A percentile compares a stretch with the other conserved stretches of the same genome.
These are phyloP conservation scores for Gasteruption jaculator DNA, from an alignment of 2,888 invertebrate genomes.

Conservation along the genomic window DNA sequence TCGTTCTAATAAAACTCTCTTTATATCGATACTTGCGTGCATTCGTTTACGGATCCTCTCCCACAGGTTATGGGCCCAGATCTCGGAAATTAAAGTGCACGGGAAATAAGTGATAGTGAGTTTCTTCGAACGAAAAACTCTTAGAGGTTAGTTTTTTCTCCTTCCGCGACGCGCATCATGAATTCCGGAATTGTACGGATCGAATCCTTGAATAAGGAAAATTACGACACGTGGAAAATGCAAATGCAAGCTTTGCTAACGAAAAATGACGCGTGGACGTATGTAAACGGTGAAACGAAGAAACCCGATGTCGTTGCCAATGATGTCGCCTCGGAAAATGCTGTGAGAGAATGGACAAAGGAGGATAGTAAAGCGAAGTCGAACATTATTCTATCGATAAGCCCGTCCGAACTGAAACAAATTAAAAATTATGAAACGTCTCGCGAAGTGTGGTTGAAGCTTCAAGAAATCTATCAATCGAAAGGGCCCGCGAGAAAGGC, in stretches of 20 bases:
- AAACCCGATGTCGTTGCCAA: conserved; percentile 3
- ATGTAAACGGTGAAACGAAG: conserved; percentile 1
- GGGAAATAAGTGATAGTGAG: no score
- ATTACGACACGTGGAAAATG: conserved; percentile 11
- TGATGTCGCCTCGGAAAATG: background rate
- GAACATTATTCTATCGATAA: conserved; percentile 12
- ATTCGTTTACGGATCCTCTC: no score
- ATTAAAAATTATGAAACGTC: conserved; percentile 10
- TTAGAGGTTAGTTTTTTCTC: no score
- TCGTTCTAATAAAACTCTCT: no score
- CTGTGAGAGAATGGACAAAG: conserved; percentile 1
- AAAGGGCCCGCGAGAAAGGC: conserved; percentile 12
- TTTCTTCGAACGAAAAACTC: no score
- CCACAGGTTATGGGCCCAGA: conserved; percentile 10
- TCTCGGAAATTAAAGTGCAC: no score
- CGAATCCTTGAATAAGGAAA: conserved; percentile 9
- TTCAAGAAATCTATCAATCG: conserved; percentile 10
- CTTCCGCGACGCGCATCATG: no score
- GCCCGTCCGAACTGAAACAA: conserved; percentile 11
- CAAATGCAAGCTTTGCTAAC: conserved; percentile 9
- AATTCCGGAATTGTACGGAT: no score
- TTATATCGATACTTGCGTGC: no score
- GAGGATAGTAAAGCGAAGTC: conserved; percentile 15
- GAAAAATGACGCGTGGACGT: conserved; percentile 12
- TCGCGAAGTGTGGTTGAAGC: conserved; percentile 9